phyloP scores from a whole-genome alignment of 2,113 vertebrate species.

The Petroica traversi region DNA sequence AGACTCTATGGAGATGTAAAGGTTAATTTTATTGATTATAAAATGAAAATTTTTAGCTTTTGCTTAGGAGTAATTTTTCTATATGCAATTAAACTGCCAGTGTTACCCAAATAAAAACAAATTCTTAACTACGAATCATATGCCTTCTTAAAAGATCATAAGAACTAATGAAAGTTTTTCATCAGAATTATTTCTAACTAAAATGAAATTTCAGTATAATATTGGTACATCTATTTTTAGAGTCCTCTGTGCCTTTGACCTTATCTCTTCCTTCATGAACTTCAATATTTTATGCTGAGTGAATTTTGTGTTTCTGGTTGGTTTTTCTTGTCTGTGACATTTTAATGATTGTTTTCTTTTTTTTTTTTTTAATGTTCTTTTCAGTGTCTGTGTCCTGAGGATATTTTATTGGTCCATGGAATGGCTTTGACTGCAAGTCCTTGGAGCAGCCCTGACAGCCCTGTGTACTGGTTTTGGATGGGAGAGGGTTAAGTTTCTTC shows the following conservation, averaged over 20 bases:
- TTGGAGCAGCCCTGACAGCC: slow-evolving; percentile 71
- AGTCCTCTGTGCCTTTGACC: background rate
- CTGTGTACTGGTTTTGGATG: background rate
- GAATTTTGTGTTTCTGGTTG: background rate
- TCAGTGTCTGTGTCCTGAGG: slow-evolving; percentile 74
- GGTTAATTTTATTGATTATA: background rate
- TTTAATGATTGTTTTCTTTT: background rate
- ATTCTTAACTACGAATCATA: background rate
- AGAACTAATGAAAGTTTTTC: background rate
- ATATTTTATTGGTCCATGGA: slow-evolving; percentile 80
- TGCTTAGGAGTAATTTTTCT: background rate
- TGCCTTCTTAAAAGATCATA: background rate
- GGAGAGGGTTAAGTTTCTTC: background rate
- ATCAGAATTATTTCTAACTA: background rate
- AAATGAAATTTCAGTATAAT: background rate
- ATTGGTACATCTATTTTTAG: background rate
- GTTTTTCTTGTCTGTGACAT: background rate
- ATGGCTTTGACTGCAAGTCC: slow-evolving; percentile 82
- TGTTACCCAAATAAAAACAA: background rate
- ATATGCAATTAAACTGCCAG: background rate
- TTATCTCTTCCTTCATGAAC: background rate
- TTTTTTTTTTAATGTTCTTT: background rate
- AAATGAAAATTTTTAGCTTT: background rate
- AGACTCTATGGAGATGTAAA: background rate
- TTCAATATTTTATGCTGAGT: background rate